Base-by-base conservation (phyloP, 2,888 invertebrate species). In the Hyalella azteca region DNA sequence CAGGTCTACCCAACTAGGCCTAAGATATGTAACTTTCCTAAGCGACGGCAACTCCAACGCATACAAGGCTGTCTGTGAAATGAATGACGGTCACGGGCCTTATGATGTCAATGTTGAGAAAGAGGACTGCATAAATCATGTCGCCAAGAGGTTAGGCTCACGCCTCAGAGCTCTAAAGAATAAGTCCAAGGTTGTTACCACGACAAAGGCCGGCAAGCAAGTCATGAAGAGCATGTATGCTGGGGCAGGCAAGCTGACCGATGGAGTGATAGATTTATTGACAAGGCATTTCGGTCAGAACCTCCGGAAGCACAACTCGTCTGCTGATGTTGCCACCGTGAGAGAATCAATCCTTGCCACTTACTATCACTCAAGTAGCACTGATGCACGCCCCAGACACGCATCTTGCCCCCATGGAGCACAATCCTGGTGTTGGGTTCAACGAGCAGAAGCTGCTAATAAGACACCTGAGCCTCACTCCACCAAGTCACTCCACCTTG, bases 101-200 rank as follows among this genome's bases (percentile, higher is more conserved):
- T 78, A 78, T 32, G 41, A 48, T n/a, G 36, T 49, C 2, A 4
- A 41, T 15, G 73, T 73, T 13, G 36, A n/a, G 5, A 81, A 84
- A 79, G 81, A 81, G 3, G n/a, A n/a, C n/a, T n/a, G n/a, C n/a
- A n/a, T n/a, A n/a, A n/a, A n/a, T n/a, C n/a, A n/a, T n/a, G n/a
- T n/a, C n/a, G 76, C 81, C 50, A 84, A 85, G 78, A 48, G 84
- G 60, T 36, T 82, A 9, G 81, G 81, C 9, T 79, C 83, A 59
- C 73, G 73, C 5, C 79, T 83, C 7, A 66, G 79, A 39, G 78
- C 80, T n/a, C 29, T 81, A 54, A n/a, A n/a, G n/a, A n/a, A n/a
- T n/a, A 78, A 80, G 9, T 49, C 54, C 29, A 78, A 81, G 22
- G n/a, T 26, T 26, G 54, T 77, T 26, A 79, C 50, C 29, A 75